Base-by-base conservation (phyloP, 1,140 invertebrate species). In the Drosophila mojavensis region DNA sequence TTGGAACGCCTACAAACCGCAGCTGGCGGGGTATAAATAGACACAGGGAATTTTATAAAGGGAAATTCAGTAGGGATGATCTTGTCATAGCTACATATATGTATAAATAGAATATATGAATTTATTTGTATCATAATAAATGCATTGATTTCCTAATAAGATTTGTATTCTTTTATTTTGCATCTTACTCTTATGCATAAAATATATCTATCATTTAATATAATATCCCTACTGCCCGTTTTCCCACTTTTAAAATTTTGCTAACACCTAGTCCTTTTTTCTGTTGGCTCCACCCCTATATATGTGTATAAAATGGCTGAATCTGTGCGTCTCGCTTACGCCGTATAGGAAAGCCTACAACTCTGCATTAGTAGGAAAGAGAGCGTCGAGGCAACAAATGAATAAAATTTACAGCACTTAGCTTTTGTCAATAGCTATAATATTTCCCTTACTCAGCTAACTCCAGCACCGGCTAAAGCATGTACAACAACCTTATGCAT, bases 281-380 rank as follows among this genome's bases (percentile, higher is more conserved):
- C 0, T 10, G n/a, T 9, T 5, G 53, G 53, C 79, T 82, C 79
- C 79, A 39, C 80, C 80, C 79, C 79, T 43, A 79, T 41, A 39
- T 72, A 9, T 64, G 70, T 53, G 17, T 65, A 71, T 20, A 82
- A 82, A 82, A 82, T 82, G 79, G 79, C 79, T 53, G 66, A 36
- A 13, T 41, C 13, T 20, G 10, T 45, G 76, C 62, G 58, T 63
- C 78, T 71, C 67, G 13, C 45, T 82, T 45, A 15, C 68, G 15
- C 43, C 9, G 2, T 41, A 4, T 11, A 24, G 17, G 39, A 15
- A 6, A 1, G 10, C 28, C 28, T 2, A 6, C 33, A 2, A 24
- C 2, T 17, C 0, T 39, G 5, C 2, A 5, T 33, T 17, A 4
- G 77, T 17, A 10, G n/a, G 50, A 81, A 45, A 62, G 79, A 76